Conservation (phyloP, 2,888 invertebrate species). For the Cantharis rufa region DNA sequence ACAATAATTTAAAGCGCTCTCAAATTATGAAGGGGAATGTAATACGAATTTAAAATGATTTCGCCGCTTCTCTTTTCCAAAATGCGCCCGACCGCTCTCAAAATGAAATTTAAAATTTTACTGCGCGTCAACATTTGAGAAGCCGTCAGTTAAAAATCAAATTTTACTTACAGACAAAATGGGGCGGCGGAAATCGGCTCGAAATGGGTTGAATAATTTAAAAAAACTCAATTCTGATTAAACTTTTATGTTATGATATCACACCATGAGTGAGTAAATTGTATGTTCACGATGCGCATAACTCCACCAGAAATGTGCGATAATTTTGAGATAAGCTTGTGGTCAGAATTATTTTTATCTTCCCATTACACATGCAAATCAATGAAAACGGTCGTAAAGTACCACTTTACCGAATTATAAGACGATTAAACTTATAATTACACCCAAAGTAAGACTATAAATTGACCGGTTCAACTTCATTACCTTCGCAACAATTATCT, state of each 20-base stretch:
- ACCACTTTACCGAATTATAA: background rate
- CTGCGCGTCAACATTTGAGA: no score
- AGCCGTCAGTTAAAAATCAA: background rate
- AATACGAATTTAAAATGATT: background rate
- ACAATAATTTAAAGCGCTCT: background rate
- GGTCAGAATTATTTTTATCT: background rate
- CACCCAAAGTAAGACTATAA: background rate
- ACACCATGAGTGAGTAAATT: background rate
- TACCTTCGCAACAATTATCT: background rate
- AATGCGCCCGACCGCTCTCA: background rate
- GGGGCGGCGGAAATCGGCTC: background rate
- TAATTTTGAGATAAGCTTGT: background rate
- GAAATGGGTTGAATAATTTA: background rate
- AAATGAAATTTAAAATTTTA: no score
- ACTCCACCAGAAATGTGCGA: background rate
- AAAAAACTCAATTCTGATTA: background rate
- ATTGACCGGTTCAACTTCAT: background rate
- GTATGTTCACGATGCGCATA: background rate
- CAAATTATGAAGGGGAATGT: background rate
- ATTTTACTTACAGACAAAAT: background rate
- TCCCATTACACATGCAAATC: background rate
- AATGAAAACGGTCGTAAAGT: background rate
- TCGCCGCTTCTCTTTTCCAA: background rate
- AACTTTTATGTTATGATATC: background rate
- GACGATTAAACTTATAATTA: background rate